Evolutionary conservation across 2,888 invertebrate species (phyloP).

Genomic region (Orchesella flavescens): DNA sequence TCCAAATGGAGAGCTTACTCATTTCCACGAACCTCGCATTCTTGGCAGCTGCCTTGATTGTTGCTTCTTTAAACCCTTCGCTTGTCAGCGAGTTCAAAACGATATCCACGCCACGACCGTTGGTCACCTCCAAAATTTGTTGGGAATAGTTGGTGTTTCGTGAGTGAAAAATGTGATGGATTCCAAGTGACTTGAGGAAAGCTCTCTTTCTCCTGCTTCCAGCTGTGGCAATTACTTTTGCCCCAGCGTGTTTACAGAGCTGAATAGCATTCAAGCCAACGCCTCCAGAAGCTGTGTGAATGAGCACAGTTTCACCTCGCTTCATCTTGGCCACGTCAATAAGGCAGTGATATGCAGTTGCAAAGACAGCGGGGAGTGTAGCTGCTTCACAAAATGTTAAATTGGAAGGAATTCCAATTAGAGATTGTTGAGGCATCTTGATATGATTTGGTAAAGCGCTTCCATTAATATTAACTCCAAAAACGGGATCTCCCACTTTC

Average conservation of each 20-base stretch:
- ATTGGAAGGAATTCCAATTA: slow-evolving; percentile 13
- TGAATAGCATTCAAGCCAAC: slow-evolving; percentile 54
- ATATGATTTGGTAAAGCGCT: slow-evolving; percentile 57
- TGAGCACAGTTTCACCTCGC: slow-evolving; percentile 5
- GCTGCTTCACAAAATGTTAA: slow-evolving; percentile 13
- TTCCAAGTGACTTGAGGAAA: slow-evolving; percentile 33
- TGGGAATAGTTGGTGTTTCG: slow-evolving; percentile 14
- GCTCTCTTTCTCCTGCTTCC: slow-evolving; percentile 46
- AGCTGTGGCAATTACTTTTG: slow-evolving; percentile 46
- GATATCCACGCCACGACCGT: slow-evolving; percentile 25
- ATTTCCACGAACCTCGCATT: slow-evolving; percentile 47
- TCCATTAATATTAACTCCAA: slow-evolving; percentile 49
- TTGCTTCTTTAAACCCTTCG: slow-evolving; percentile 40
- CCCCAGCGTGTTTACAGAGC: slow-evolving; percentile 25
- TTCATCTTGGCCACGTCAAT: slow-evolving; percentile 13
- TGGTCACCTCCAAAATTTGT: slow-evolving; percentile 8
- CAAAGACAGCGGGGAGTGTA: slow-evolving; percentile 11
- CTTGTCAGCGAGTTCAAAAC: slow-evolving; percentile 51
- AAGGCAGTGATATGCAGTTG: slow-evolving; percentile 23
- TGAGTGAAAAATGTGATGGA: slow-evolving; percentile 38
- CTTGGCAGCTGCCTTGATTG: background rate
- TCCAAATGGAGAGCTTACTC: slow-evolving; percentile 43
- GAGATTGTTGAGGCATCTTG: slow-evolving; percentile 23
- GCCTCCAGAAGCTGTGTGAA: slow-evolving; percentile 45
- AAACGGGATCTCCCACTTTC: slow-evolving; percentile 54